A percentile compares a stretch with the other conserved stretches of the same genome.
Evolutionary conservation across 64 coral and sea anemone genomes (phyloP).

Genomic region (Montipora foliosa): DNA sequence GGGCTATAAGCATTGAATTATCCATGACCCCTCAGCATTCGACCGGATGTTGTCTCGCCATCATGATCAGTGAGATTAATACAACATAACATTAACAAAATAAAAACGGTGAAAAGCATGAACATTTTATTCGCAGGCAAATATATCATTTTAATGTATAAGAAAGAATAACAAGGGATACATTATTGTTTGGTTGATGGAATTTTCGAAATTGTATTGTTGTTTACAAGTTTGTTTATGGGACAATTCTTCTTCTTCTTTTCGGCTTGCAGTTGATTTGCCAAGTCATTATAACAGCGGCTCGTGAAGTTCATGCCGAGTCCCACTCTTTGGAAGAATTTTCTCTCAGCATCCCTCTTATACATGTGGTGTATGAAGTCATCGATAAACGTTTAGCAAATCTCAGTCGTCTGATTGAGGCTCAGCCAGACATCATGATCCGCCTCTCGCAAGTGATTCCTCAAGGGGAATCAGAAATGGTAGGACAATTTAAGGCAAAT

Average conservation of each 20-base stretch:
- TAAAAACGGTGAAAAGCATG: too few relatives aligned
- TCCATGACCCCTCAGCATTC: too few relatives aligned
- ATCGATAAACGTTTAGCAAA: constrained; percentile 47
- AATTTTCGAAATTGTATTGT: neutral
- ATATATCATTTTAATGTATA: too few relatives aligned
- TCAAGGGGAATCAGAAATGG: constrained; percentile 48
- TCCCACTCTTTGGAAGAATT: neutral
- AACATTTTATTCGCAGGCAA: too few relatives aligned
- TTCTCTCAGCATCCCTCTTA: constrained; percentile 21
- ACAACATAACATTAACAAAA: too few relatives aligned
- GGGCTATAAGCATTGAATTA: too few relatives aligned
- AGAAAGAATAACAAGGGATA: too few relatives aligned
- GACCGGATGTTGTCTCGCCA: too few relatives aligned
- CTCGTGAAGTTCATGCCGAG: constrained; percentile 15
- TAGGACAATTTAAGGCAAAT: neutral
- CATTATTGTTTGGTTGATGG: too few relatives aligned
- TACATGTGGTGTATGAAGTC: constrained; percentile 32
- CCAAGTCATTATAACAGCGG: constrained; percentile 19
- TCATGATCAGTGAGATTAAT: too few relatives aligned
- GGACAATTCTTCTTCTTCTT: neutral
- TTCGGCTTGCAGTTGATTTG: constrained; percentile 11
- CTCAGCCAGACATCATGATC: constrained; percentile 39
- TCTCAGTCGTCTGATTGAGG: constrained; percentile 49
- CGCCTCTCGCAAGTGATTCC: constrained; percentile 19
- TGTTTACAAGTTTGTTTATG: neutral